phyloP scores from a whole-genome alignment of 2,888 invertebrate genomes.

The Apamea monoglypha region DNA sequence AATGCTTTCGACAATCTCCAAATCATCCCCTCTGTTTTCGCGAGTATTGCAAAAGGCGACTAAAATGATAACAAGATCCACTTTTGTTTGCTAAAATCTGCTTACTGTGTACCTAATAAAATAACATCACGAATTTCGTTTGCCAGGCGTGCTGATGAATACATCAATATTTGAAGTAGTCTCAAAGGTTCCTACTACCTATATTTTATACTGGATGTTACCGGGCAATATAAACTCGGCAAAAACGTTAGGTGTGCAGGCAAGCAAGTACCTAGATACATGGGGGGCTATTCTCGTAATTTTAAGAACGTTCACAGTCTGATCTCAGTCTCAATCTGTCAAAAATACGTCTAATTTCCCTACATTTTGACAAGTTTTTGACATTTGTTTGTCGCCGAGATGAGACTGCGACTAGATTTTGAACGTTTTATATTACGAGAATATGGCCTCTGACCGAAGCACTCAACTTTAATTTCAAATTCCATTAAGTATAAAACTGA shows the following conservation, averaged over 20 bases:
- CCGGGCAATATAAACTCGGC: not conserved
- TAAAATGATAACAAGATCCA: not conserved
- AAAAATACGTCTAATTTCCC: too few species aligned
- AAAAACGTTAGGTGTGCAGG: not conserved
- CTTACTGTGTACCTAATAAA: constrained; percentile 15
- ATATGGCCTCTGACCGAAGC: too few species aligned
- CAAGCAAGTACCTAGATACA: too few species aligned
- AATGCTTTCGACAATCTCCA: not conserved
- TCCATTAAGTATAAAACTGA: not conserved
- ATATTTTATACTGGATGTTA: not conserved
- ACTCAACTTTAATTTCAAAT: not conserved
- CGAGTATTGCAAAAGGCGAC: not conserved
- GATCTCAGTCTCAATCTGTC: too few species aligned
- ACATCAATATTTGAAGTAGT: constrained; percentile 32
- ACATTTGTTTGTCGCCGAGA: too few species aligned
- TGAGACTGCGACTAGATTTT: too few species aligned
- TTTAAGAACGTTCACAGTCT: too few species aligned
- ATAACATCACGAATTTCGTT: constrained; percentile 10
- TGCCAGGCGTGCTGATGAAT: constrained; percentile 30
- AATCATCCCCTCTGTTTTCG: not conserved
- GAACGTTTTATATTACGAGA: too few species aligned
- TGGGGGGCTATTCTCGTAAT: too few species aligned
- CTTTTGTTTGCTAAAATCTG: not conserved
- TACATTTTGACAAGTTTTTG: too few species aligned
- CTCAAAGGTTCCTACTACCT: not conserved